phyloP scores from a whole-genome alignment of 2,113 vertebrate genomes.

The Hystrix cristata region DNA sequence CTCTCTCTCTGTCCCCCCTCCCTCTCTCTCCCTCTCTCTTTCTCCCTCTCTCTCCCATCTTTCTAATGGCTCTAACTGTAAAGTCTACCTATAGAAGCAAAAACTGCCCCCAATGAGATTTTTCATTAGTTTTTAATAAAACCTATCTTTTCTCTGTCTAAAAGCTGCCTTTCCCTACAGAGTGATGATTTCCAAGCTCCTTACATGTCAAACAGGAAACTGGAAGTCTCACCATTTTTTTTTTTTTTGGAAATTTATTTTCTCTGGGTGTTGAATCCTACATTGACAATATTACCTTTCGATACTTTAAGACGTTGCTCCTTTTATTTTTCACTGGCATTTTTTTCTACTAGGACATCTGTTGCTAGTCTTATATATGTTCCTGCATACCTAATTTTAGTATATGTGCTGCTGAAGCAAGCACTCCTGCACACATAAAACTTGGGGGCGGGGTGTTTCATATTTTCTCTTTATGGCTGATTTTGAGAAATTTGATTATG shows the following conservation, averaged over 20 bases:
- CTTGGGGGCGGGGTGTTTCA: not conserved
- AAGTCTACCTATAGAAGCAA: too few species aligned
- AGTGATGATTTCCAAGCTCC: not conserved
- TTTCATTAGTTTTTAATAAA: too few species aligned
- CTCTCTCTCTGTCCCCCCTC: too few species aligned
- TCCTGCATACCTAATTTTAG: not conserved
- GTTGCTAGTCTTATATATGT: not conserved
- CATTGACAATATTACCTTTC: not conserved
- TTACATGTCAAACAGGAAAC: not conserved
- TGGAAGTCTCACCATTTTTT: not conserved
- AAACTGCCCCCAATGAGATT: too few species aligned
- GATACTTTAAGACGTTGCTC: not conserved
- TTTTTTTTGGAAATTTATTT: not conserved
- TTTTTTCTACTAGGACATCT: not conserved
- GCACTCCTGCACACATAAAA: not conserved
- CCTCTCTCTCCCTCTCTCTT: too few species aligned
- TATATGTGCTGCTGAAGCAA: too few species aligned
- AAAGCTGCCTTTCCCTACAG: too few species aligned
- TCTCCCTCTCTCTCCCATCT: too few species aligned
- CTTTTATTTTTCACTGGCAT: too few species aligned
- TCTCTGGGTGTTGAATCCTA: not conserved
- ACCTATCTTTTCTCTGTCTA: too few species aligned
- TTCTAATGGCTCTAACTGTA: too few species aligned
- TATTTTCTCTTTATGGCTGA: not conserved
- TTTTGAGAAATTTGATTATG: not conserved